Base-by-base conservation (phyloP, 2,113 vertebrate genomes). In the Polyodon spathula region DNA sequence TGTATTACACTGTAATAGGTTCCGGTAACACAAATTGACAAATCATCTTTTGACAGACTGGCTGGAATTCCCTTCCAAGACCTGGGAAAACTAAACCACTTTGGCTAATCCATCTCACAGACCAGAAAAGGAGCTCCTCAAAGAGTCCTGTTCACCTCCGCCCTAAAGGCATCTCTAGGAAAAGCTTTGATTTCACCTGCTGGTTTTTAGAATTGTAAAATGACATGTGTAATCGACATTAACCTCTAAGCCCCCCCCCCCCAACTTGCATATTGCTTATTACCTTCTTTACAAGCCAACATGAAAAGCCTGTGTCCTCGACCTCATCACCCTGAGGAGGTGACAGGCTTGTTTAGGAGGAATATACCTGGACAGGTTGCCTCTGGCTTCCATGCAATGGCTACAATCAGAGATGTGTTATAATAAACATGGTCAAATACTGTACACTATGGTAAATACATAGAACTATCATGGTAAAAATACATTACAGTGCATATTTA, bases 1-100 rank as follows among this genome's bases (percentile, higher is more conserved):
- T 67, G 9, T 63, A 72, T 86, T 83, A 82, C 83, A 79, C 73
- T 68, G 60, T 61, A 67, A 68, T 61, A 63, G 51, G 66, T 76
- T 75, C 72, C 17, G 53, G 37, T 55, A 38, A 55, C 53, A 27
- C 6, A 10, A 8, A 55, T 55, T 27, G 11, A 55, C 17, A 17
- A 55, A 27, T 37, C 15, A 6, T 38, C 53, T 55, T 55, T 55
- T 8, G 17, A 12, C n/a, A 55, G 27, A 27, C 16, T 5, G 10
- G 5, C 4, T 16, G 37, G 17, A 8, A 37, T 11, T 17, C 6
- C 5, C n/a, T 16, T 41, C 38, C 10, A 53, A 40, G 39, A 43
- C n/a, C 27, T 27, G 10, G 12, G n/a, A 15, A 52, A 52, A 52
- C 16, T 43, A 15, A 62, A 11, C 37, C 37, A 58, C 39, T 14